Evolutionary conservation across 1,140 invertebrate genomes (phyloP).

Genomic region (Uloborus diversus): DNA sequence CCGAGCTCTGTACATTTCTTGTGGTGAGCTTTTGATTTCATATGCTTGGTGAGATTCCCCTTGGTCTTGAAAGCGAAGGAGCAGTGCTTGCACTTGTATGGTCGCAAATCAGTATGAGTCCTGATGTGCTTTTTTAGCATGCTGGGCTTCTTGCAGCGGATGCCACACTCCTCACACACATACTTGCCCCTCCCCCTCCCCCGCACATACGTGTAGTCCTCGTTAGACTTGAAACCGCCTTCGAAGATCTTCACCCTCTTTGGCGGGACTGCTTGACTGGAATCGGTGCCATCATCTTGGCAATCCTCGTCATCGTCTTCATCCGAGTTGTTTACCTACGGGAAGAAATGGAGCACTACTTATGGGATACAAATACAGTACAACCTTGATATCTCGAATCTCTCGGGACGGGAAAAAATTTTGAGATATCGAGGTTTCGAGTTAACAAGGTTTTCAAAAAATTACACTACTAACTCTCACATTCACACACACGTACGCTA

Average conservation of each 20-base stretch:
- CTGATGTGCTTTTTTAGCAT: constrained; percentile 99
- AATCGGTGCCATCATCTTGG: constrained; percentile 37
- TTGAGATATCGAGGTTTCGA: too few species aligned
- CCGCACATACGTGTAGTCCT: constrained; percentile 95
- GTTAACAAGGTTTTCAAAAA: too few species aligned
- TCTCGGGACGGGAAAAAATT: too few species aligned
- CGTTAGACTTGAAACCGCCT: constrained; percentile 92
- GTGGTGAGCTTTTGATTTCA: constrained; percentile 97
- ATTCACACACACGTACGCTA: too few species aligned
- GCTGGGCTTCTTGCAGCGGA: constrained; percentile 97
- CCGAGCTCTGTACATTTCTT: constrained; percentile 89
- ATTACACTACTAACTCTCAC: too few species aligned
- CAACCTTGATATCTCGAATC: too few species aligned
- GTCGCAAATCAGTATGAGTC: constrained; percentile 94
- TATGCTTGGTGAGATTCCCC: constrained; percentile 97
- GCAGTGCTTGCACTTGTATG: constrained; percentile 94
- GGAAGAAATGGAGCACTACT: neutral
- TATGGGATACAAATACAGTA: too few species aligned
- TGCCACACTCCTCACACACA: constrained; percentile 96
- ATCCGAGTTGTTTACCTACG: constrained; percentile 17
- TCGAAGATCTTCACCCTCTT: constrained; percentile 72
- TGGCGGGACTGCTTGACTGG: constrained; percentile 50
- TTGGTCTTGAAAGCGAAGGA: constrained; percentile 92
- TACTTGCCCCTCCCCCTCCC: constrained; percentile 95
- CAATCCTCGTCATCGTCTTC: constrained; percentile 40